These are phyloP conservation scores for Hyaena hyaena DNA, from an alignment of 2,113 vertebrate species.

Conservation along the genomic window DNA sequence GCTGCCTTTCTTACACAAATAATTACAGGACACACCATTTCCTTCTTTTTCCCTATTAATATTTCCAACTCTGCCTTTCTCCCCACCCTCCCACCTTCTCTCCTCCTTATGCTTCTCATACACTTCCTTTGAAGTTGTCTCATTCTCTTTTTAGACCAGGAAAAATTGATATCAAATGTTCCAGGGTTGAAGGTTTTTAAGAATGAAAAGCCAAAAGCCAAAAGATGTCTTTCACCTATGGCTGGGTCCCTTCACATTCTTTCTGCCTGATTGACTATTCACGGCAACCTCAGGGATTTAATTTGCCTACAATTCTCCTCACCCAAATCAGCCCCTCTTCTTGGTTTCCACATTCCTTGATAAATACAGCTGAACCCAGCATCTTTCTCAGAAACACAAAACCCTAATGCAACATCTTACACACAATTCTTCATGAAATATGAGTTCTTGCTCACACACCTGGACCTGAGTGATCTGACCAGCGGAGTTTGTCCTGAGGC, in stretches of 20 bases:
- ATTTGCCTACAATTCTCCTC: slow-evolving; percentile 46
- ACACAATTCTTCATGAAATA: slow-evolving; percentile 23
- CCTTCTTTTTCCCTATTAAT: slow-evolving; percentile 10
- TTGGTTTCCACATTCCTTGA: slow-evolving; percentile 2
- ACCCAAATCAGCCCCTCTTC: neutral
- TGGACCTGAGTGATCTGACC: neutral
- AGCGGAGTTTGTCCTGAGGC: neutral
- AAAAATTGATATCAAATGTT: neutral
- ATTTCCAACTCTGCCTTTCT: neutral
- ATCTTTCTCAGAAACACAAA: slow-evolving; percentile 52
- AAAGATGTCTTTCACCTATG: slow-evolving; percentile 57
- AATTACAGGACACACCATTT: slow-evolving; percentile 40
- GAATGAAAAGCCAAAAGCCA: slow-evolving; percentile 69
- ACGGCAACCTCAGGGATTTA: neutral
- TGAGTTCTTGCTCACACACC: neutral
- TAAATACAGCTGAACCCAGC: slow-evolving; percentile 29
- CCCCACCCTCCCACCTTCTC: neutral
- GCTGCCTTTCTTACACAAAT: slow-evolving; percentile 54
- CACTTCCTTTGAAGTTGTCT: neutral
- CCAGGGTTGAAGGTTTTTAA: neutral
- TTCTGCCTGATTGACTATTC: neutral
- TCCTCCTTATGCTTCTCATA: neutral
- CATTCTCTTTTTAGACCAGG: slow-evolving; percentile 28
- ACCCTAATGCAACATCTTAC: slow-evolving; percentile 8
- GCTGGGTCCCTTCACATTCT: slow-evolving; percentile 64